Evolutionary conservation across 2,797 vertebrate species (phyloP).

Genomic region (Artibeus jamaicensis): DNA sequence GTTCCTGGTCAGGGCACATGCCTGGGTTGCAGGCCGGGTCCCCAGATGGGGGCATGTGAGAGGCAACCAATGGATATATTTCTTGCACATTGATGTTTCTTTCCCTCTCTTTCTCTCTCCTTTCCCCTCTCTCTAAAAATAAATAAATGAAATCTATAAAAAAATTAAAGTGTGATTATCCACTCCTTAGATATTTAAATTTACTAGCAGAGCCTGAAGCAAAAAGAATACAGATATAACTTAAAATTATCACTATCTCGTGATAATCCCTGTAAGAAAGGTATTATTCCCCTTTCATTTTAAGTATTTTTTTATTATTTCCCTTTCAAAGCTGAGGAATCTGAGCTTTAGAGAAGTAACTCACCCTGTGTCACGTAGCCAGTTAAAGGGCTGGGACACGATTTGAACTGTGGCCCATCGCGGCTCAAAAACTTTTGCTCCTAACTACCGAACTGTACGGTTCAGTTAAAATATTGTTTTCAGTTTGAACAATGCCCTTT

Average conservation of each 20-base stretch:
- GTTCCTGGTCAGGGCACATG: too few relatives aligned
- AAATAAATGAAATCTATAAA: too few relatives aligned
- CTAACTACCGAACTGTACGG: background rate
- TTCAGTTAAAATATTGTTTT: background rate
- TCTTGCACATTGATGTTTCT: too few relatives aligned
- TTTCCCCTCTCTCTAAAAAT: too few relatives aligned
- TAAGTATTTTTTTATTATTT: background rate
- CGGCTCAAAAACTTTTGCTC: slow-evolving; percentile 21
- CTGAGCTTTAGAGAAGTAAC: slow-evolving; percentile 3
- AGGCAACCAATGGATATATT: too few relatives aligned
- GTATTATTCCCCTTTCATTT: background rate
- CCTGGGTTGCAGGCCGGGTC: too few relatives aligned
- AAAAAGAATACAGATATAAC: slow-evolving; percentile 22
- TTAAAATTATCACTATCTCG: background rate
- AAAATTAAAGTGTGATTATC: background rate
- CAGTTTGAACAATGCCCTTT: slow-evolving; percentile 25
- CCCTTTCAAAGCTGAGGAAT: background rate
- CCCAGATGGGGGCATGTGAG: too few relatives aligned
- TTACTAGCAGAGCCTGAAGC: slow-evolving; percentile 6
- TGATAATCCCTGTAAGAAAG: background rate
- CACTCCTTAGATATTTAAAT: slow-evolving; percentile 35
- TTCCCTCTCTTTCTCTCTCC: too few relatives aligned
- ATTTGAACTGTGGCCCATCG: background rate
- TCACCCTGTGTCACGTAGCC: background rate
- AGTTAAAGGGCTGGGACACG: background rate